Conservation (phyloP, 2,113 vertebrate genomes). For the Nothoprocta pentlandii region DNA sequence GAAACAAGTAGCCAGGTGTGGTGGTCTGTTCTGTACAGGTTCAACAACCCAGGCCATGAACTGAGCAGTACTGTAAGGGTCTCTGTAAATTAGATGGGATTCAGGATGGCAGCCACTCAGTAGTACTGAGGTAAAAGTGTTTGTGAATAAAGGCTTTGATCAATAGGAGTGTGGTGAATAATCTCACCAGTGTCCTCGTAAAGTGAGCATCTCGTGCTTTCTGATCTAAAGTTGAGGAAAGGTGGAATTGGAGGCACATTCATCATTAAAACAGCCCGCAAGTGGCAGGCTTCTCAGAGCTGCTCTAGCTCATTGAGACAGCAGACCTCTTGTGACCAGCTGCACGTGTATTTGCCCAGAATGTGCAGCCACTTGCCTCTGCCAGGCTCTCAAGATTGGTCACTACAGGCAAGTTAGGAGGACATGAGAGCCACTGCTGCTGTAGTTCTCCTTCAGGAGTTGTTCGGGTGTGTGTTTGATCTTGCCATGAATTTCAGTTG, state of each 20-base stretch:
- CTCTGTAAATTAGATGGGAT: background rate
- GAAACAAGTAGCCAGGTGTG: background rate
- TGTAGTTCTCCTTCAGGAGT: slow-evolving; percentile 15
- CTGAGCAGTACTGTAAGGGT: background rate
- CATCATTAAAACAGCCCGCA: slow-evolving; percentile 20
- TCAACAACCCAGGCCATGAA: background rate
- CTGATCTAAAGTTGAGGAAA: slow-evolving; percentile 15
- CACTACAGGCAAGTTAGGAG: background rate
- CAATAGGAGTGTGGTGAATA: background rate
- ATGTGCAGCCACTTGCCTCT: slow-evolving; percentile 28
- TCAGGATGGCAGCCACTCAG: background rate
- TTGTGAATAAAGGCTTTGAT: background rate
- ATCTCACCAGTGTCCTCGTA: background rate
- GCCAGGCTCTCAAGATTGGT: background rate
- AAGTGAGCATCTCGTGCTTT: slow-evolving; percentile 13
- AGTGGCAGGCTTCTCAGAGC: slow-evolving; percentile 21
- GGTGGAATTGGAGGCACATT: background rate
- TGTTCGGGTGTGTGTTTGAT: background rate
- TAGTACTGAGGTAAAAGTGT: background rate
- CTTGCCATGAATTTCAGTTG: background rate
- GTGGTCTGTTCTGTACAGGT: background rate
- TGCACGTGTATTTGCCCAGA: slow-evolving; percentile 46
- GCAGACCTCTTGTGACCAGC: slow-evolving; percentile 30
- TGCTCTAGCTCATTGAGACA: slow-evolving; percentile 27
- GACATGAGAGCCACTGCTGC: background rate